Conservation (phyloP, 2,113 vertebrate genomes). For the Silurus glanis region DNA sequence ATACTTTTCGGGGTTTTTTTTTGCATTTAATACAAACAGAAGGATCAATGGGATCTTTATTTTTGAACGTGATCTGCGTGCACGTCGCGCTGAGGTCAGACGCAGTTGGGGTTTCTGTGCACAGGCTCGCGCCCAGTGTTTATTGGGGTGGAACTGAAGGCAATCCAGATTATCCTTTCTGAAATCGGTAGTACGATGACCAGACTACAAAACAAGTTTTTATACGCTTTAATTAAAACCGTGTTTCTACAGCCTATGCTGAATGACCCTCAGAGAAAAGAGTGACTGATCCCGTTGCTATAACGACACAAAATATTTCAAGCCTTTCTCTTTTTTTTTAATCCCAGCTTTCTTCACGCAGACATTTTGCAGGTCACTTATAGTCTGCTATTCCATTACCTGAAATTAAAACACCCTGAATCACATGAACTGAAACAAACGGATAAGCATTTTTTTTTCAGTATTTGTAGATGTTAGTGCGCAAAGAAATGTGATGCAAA, state of each 20-base stretch:
- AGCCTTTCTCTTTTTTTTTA: slow-evolving; percentile 64
- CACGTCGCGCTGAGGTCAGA: background rate
- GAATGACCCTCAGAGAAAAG: slow-evolving; percentile 78
- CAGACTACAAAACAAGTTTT: slow-evolving; percentile 71
- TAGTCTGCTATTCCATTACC: slow-evolving; percentile 25
- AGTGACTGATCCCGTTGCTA: slow-evolving; percentile 78
- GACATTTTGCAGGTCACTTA: slow-evolving; percentile 47
- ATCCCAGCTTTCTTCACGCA: slow-evolving; percentile 61
- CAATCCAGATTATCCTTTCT: slow-evolving; percentile 72
- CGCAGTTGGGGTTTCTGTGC: slow-evolving; percentile 10
- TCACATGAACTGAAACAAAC: background rate
- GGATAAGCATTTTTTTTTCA: background rate
- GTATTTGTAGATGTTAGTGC: background rate
- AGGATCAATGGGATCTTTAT: background rate
- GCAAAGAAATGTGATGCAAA: background rate
- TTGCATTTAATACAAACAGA: background rate
- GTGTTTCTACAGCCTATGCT: slow-evolving; percentile 70
- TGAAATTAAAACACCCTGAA: slow-evolving; percentile 15
- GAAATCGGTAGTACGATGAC: slow-evolving; percentile 68
- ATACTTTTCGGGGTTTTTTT: background rate
- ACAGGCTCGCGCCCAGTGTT: slow-evolving; percentile 58
- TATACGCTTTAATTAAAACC: slow-evolving; percentile 73
- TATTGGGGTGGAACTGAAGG: slow-evolving; percentile 68
- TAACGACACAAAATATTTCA: slow-evolving; percentile 80
- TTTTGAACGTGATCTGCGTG: background rate